Base-by-base conservation (phyloP, 64 coral and sea anemone genomes). In the Stichodactyla mertensii region DNA sequence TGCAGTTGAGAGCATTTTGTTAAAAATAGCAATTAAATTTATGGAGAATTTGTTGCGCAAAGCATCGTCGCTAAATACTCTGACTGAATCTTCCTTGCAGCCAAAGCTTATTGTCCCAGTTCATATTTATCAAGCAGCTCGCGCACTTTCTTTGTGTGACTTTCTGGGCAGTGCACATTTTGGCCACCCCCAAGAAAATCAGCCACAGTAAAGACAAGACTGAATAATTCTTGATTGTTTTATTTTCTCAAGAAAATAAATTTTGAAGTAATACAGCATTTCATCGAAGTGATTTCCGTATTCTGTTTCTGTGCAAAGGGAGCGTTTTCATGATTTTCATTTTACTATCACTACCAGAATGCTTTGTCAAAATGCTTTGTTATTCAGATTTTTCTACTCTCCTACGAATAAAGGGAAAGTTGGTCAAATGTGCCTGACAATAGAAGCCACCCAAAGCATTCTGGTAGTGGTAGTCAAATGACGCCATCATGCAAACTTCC, bases 111-210 rank as follows among this genome's bases (percentile, higher is more conserved):
- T 96, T 55, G 55, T 89, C 20, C 94, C 94, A 7, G 51, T 85
- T 52, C 90, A 92, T 74, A 36, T 93, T 19, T 78, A 93, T 55
- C 74, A 85, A 77, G 94, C 94, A 45, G 53, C 93, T 18, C 60
- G 82, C 52, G 82, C 88, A 36, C 52, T 96, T n/a, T 64, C 90
- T 80, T 55, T 57, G 13, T 93, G 88, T 55, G 94, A 96, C 71
- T 96, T 96, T 82, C 78, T 92, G 16, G 28, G 23, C 12, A 87
- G 57, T 87, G 7, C 51, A 10, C 54, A 53, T 55, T 81, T 81
- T 53, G 78, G 78, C 69, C 24, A 74, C 24, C 22, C 69, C 26
- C 10, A n/a, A 13, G 69, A 74, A 31, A 10, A 74, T 28, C 22
- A 74, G 69, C 23, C n/a, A 19, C 10, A 74, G 20, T 74, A 10